phyloP scores from a whole-genome alignment of 2,888 invertebrate genomes.

The Meta bourneti region DNA sequence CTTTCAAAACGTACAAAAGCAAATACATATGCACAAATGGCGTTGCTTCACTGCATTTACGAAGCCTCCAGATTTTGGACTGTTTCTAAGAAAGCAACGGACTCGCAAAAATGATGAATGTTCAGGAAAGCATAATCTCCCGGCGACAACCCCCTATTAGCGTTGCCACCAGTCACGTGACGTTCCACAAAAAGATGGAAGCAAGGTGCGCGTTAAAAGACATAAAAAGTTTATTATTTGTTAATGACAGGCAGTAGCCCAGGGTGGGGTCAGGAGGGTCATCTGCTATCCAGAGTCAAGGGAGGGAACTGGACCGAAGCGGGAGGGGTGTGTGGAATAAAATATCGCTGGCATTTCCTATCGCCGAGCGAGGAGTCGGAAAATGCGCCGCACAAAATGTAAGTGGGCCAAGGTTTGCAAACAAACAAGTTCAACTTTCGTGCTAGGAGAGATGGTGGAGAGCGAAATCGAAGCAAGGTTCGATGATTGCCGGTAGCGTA shows the following conservation, averaged over 20 bases:
- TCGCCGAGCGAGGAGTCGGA: background rate
- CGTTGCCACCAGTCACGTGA: slow-evolving; percentile 17
- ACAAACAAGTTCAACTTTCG: slow-evolving; percentile 36
- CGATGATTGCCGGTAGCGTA: no score
- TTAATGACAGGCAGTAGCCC: slow-evolving; percentile 32
- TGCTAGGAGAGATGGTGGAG: background rate
- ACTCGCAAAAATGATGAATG: background rate
- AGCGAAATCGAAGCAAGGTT: no score
- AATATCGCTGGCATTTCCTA: slow-evolving; percentile 41
- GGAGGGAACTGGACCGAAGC: background rate
- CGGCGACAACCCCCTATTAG: slow-evolving; percentile 11
- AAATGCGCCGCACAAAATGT: slow-evolving; percentile 8
- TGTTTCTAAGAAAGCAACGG: no score
- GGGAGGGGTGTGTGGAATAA: background rate
- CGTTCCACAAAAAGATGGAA: background rate
- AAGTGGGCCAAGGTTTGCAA: slow-evolving; percentile 56
- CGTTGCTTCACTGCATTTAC: no score
- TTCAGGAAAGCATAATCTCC: background rate
- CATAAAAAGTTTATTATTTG: background rate
- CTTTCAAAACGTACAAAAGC: no score
- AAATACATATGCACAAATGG: no score
- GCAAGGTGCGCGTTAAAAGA: background rate
- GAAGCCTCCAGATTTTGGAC: no score
- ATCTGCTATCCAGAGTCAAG: slow-evolving; percentile 4
- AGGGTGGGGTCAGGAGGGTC: slow-evolving; percentile 4